Conservation (phyloP, 2,797 vertebrate genomes). For the Nothura maculosa region DNA sequence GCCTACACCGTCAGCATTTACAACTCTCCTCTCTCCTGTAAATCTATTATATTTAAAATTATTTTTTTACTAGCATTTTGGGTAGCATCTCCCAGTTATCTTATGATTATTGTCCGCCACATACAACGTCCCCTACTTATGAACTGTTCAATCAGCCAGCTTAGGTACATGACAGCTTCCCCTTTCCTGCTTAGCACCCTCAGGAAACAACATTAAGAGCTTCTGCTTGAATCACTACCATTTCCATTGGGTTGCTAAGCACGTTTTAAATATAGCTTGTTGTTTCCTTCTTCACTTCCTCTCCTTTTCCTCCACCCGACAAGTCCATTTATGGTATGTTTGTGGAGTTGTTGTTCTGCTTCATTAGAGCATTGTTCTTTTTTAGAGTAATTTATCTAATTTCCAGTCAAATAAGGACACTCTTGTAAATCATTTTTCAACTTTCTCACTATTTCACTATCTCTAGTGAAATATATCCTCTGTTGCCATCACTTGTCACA, state of each 20-base stretch:
- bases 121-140: background rate
- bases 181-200: background rate
- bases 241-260: slow-evolving; percentile 28
- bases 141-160: background rate
- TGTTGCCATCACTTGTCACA: slow-evolving; percentile 59
- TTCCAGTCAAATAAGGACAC: slow-evolving; percentile 68
- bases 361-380: slow-evolving; percentile 49
- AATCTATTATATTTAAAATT: background rate
- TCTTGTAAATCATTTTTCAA: slow-evolving; percentile 62
- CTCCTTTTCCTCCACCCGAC: background rate
- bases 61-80: background rate
- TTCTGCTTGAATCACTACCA: slow-evolving; percentile 7
- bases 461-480: slow-evolving; percentile 18
- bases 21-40: background rate
- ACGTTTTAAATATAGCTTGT: background rate
- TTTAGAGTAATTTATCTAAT: slow-evolving; percentile 67
- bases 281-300: background rate
- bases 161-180: background rate
- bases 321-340: slow-evolving; percentile 32
- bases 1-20: background rate
- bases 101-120: background rate
- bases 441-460: slow-evolving; percentile 53
- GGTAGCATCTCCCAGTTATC: background rate
- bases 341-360: slow-evolving; percentile 38
- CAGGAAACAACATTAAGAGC: background rate